These are phyloP conservation scores for Taphrorychus bicolor DNA, from an alignment of 2,888 invertebrate genomes.

Conservation along the genomic window DNA sequence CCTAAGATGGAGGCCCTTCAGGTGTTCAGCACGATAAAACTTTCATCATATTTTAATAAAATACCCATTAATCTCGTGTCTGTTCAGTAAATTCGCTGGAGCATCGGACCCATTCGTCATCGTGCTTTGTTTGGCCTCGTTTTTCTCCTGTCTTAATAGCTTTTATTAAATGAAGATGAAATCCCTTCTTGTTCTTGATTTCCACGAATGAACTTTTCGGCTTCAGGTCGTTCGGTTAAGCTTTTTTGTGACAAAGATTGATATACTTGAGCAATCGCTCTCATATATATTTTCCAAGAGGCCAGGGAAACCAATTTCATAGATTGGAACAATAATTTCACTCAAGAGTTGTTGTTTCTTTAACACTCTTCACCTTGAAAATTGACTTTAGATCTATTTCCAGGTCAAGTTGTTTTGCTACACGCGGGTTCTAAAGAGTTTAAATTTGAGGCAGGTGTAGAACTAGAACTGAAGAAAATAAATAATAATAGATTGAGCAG, in stretches of 20 bases:
- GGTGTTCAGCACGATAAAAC: slow-evolving; percentile 8
- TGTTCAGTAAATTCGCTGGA: slow-evolving; percentile 13
- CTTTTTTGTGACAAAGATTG: slow-evolving; percentile 5
- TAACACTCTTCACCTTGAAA: too few relatives aligned
- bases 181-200: slow-evolving; percentile 3
- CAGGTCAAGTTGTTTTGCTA: too few relatives aligned
- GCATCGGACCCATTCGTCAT: slow-evolving; percentile 26
- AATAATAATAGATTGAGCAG: too few relatives aligned
- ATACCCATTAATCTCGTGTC: slow-evolving; percentile 19
- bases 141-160: slow-evolving; percentile 21
- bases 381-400: too few relatives aligned
- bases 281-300: not conserved
- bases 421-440: too few relatives aligned
- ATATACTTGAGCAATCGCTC: not conserved
- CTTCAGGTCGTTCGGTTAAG: not conserved
- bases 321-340: too few relatives aligned
- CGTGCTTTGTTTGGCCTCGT: slow-evolving; percentile 17
- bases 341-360: too few relatives aligned
- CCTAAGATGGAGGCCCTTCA: not conserved
- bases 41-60: slow-evolving; percentile 22
- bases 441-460: too few relatives aligned
- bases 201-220: slow-evolving; percentile 8
- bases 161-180: slow-evolving; percentile 14
- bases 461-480: too few relatives aligned
- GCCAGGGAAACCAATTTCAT: not conserved